Evolutionary conservation across 2,797 vertebrate genomes (phyloP).

Genomic region (Falco rusticolus): DNA sequence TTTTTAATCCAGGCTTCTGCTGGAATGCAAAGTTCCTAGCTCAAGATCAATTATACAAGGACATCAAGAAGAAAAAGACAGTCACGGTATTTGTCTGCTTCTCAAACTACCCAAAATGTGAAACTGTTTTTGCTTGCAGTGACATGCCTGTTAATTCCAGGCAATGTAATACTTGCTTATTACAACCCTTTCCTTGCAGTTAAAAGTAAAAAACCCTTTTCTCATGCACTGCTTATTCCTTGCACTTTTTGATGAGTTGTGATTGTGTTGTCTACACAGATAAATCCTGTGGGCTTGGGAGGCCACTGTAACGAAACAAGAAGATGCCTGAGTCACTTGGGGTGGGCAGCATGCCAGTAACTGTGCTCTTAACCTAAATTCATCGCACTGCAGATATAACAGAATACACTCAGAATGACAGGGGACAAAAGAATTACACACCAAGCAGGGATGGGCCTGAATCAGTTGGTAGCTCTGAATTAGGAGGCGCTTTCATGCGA

Average conservation of each 20-base stretch:
- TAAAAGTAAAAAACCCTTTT: not conserved
- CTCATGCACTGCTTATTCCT: not conserved
- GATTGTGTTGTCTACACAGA: not conserved
- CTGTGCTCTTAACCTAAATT: not conserved
- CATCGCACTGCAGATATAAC: not conserved
- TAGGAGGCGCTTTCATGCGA: not conserved
- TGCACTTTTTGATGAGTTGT: not conserved
- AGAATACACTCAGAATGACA: not conserved
- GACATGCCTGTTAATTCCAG: not conserved
- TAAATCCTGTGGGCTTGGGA: not conserved
- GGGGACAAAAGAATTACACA: not conserved
- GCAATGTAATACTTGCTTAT: not conserved
- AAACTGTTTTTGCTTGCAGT: slow-evolving; percentile 19
- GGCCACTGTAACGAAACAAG: not conserved
- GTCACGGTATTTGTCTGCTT: slow-evolving; percentile 25
- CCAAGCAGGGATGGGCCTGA: not conserved
- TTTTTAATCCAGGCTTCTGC: slow-evolving; percentile 60
- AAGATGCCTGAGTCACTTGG: not conserved
- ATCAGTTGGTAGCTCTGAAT: not conserved
- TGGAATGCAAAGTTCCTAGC: slow-evolving; percentile 51
- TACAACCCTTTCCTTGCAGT: not conserved
- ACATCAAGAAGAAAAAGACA: slow-evolving; percentile 24
- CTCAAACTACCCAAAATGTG: not conserved
- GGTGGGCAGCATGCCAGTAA: not conserved
- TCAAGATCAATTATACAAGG: slow-evolving; percentile 28